Base-by-base conservation (phyloP, 2,888 invertebrate species). In the Bruchidius siliquastri region DNA sequence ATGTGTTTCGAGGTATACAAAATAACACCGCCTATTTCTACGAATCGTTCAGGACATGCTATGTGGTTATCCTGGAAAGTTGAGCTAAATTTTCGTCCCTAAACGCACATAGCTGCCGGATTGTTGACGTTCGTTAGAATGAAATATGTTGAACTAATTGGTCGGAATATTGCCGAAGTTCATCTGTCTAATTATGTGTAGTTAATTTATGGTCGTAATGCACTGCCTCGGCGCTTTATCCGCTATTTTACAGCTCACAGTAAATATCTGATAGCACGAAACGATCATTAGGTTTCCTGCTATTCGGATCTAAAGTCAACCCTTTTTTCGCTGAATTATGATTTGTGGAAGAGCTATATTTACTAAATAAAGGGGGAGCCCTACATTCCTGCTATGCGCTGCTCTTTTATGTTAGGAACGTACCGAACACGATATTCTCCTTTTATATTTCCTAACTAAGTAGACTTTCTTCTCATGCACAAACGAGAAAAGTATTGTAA, bases 101-200 rank as follows among this genome's bases (percentile, higher is more conserved):
- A 21, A 70, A 70, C 26, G 20, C 21, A 32, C 32, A 20, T 20
- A 67, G 66, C 71, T 71, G 74, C 71, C 70, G 73, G 74, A 73
- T 73, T 76, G 78, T 76, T 78, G 77, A 70, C 68, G 74, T 77
- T 80, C 77, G 74, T 73, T 74, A 76, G 79, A 81, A 83, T 82
- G 83, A 83, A 79, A 82, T 81, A 83, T 83, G 82, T 79, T 82
- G 82, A 81, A 79, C 82, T 83, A 83, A 83, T 83, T 83, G 82
- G 82, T 82, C 80, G 76, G 78, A 80, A 82, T 83, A 82, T 83
- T 82, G 80, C 80, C 82, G 80, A 83, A 84, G 84, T 83, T 85
- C 84, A 83, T 84, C 83, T 83, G 71, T 79, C 84, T 84, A 84
- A 84, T 85, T 84, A 83, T 79, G 77, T 77, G 79, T 83, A 83